Evolutionary conservation across 2,113 vertebrate genomes (phyloP), one percentile per base, ranked within the genome.

Genomic region (Syngnathus scovelli): DNA sequence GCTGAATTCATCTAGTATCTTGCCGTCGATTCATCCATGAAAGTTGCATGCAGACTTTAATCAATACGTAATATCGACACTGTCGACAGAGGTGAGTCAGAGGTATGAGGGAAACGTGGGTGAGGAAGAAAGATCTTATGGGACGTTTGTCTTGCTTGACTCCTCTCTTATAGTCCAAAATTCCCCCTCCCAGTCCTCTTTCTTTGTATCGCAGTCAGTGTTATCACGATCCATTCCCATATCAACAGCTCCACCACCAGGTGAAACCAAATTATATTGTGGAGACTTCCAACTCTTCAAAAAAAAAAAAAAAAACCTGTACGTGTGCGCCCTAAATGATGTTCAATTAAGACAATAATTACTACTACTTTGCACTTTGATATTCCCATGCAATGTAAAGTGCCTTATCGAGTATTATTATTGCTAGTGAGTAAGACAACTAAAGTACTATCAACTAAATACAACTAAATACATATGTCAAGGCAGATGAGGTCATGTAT

Each of bases 211-310:
- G 60, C 61, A 77, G 77, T 78, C 74, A 78, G 18, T 43, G n/a
- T 46, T 71, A 23, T 68, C 76, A 78, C 58, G 37, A 60, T 37
- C 37, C 37, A 38, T 23, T 71, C 75, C 65, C 68, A 75, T 43
- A 65, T 66, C 86, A 90, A 90, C 83, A 91, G 88, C 88, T 75
- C 88, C 90, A 86, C 87, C 90, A 81, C 71, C 82, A 85, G 90
- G 86, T 83, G 41, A 62, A 43, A 62, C 11, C 23, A 23, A 19
- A 39, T 37, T 39, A 15, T 39, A 15, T 33, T 38, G 13, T 39
- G 6, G 49, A 21, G 19, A 52, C 7, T 52, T 5, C 49, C 19
- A 52, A 43, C 41, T 43, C 11, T 9, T 43, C 11, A 43, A 9
- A 43, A 43, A 43, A 43, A 11, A 33, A 27, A 33, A 33, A 43